phyloP scores from a whole-genome alignment of 2,888 invertebrate species.

The Melipona beecheii region DNA sequence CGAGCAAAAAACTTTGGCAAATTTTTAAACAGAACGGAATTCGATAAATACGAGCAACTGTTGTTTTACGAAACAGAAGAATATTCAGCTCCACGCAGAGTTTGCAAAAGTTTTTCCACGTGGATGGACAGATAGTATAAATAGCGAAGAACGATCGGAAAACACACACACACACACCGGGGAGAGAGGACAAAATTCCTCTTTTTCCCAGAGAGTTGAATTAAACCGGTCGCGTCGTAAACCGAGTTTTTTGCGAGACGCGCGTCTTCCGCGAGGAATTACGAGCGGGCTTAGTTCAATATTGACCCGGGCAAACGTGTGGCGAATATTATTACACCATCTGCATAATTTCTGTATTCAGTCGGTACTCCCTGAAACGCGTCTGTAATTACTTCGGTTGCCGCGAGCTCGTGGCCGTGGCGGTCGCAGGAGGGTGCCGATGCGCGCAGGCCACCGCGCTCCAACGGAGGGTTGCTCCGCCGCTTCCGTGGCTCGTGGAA shows the following conservation, averaged over 20 bases:
- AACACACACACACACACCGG: too few species aligned
- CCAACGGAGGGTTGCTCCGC: conserved; percentile 13
- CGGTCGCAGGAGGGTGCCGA: conserved; percentile 40
- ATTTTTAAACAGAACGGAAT: too few species aligned
- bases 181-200: neutral
- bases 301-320: conserved; percentile 82
- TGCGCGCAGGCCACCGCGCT: conserved; percentile 27
- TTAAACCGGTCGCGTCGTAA: conserved; percentile 25
- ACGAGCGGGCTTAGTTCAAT: conserved; percentile 80
- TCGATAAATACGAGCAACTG: too few species aligned
- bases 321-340: conserved; percentile 82
- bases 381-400: conserved; percentile 81
- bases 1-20: too few species aligned
- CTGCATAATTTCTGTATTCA: conserved; percentile 82
- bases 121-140: neutral
- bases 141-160: neutral
- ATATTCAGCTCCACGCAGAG: too few species aligned
- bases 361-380: conserved; percentile 80
- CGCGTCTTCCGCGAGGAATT: conserved; percentile 73
- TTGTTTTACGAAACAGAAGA: too few species aligned
- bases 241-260: conserved; percentile 51
- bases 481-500: conserved; percentile 24
- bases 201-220: conserved; percentile 10
- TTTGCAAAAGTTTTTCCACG: too few species aligned
- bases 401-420: conserved; percentile 66